phyloP scores from a whole-genome alignment of 2,888 invertebrate genomes.

The Synanthedon vespiformis region DNA sequence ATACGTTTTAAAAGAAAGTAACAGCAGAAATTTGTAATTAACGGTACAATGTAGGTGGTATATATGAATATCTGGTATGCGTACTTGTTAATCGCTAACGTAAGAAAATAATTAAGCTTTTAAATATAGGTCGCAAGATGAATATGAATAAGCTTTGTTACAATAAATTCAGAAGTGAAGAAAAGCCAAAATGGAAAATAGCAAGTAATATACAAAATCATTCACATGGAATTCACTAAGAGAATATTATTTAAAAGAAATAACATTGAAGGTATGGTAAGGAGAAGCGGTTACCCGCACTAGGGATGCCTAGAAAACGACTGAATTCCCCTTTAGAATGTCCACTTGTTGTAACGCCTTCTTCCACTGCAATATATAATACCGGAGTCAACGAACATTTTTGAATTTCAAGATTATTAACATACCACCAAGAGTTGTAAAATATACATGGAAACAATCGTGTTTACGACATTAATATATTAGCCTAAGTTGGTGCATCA shows the following conservation, averaged over 20 bases:
- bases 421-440: neutral
- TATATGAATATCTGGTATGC: no score
- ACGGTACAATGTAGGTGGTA: no score
- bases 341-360: conserved; percentile 55
- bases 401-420: conserved; percentile 3
- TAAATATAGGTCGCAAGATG: no score
- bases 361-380: conserved; percentile 64
- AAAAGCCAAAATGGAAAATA: neutral
- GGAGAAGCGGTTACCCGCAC: conserved; percentile 67
- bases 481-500: conserved; percentile 35
- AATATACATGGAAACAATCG: no score
- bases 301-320: conserved; percentile 78
- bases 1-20: no score
- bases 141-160: no score
- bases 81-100: no score
- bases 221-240: no score
- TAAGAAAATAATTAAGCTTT: no score
- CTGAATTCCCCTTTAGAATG: conserved; percentile 66
- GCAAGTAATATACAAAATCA: no score
- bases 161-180: neutral
- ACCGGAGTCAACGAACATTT: conserved; percentile 23
- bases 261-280: conserved; percentile 26
- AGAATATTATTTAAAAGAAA: conserved; percentile 11
- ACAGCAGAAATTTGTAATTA: no score
- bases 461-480: conserved; percentile 10